Percentiles rank a stretch among this genome's conserved stretches.
Evolutionary conservation across 2,797 vertebrate genomes (phyloP).

Genomic region (Brachymystax lenok): DNA sequence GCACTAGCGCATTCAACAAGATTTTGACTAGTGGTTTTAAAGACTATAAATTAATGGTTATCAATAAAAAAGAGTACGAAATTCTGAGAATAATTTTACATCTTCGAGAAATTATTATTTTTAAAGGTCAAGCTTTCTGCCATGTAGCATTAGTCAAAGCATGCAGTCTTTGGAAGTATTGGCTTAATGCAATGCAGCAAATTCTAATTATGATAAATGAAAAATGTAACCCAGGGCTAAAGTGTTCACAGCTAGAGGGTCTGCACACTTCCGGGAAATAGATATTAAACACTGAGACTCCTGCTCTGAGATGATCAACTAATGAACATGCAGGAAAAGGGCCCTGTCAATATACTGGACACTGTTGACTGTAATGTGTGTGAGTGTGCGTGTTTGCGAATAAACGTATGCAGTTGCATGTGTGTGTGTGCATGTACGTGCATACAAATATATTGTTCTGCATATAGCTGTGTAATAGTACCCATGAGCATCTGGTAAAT

Average conservation of each 20-base stretch:
- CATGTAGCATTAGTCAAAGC: neutral
- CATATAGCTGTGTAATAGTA: neutral
- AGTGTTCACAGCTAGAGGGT: conserved; percentile 33
- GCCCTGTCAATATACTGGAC: conserved; percentile 17
- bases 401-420: conserved; percentile 2
- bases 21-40: neutral
- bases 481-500: neutral
- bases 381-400: conserved; percentile 7
- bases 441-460: neutral
- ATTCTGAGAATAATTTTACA: neutral
- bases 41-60: neutral
- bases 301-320: conserved; percentile 29
- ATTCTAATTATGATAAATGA: conserved; percentile 56
- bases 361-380: conserved; percentile 16
- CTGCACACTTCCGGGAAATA: conserved; percentile 31
- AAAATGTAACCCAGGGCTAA: conserved; percentile 38
- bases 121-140: neutral
- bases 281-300: conserved; percentile 34
- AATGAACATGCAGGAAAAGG: conserved; percentile 38
- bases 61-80: neutral
- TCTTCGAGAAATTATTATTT: neutral
- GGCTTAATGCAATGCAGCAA: conserved; percentile 38
- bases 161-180: neutral
- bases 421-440: conserved; percentile 13
- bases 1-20: neutral